Evolutionary conservation across 2,888 invertebrate species (phyloP), one percentile per base, ranked within the genome.

Genomic region (Hecatera dysodea): DNA sequence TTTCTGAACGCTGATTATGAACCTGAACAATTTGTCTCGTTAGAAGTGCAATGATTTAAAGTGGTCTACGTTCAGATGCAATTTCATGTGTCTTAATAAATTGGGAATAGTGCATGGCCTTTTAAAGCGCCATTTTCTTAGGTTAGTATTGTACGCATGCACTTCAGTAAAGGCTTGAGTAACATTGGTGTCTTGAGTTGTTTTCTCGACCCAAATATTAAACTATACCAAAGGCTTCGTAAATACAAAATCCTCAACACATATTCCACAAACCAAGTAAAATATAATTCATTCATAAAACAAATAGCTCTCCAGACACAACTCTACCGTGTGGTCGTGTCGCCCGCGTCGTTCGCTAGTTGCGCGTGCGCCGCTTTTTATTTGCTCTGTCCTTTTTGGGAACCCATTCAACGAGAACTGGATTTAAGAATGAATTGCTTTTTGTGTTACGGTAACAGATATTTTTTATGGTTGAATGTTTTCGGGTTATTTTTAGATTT

Each of bases 331-430:
- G 84, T 84, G 74, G 78, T 74, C 74, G 68, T 17, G n/a, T n/a
- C n/a, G n/a, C n/a, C n/a, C n/a, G n/a, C 60, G 53, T 63, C 67
- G 57, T 66, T 61, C n/a, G n/a, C n/a, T 46, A 57, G 53, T 27
- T n/a, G 84, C 84, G 72, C 79, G 53, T 46, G 74, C 82, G 82
- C 76, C 59, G 62, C 64, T 82, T 84, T 84, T 83, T 82, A 76
- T 81, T 78, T 81, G 62, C 67, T 56, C 69, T 71, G 64, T 80
- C 82, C 82, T 86, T 86, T 75, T 84, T 80, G 79, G 81, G 82
- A 80, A 62, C 62, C 72, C 86, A 84, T 87, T 88, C 85, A 85
- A 84, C 77, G 78, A 74, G 77, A 86, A 86, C 88, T 80, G 87
- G 88, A 86, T 84, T 81, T 72, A 76, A 82, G 75, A 76, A 78